Evolutionary conservation across 2,888 invertebrate genomes (phyloP).

Genomic region (Esperia sulphurella): DNA sequence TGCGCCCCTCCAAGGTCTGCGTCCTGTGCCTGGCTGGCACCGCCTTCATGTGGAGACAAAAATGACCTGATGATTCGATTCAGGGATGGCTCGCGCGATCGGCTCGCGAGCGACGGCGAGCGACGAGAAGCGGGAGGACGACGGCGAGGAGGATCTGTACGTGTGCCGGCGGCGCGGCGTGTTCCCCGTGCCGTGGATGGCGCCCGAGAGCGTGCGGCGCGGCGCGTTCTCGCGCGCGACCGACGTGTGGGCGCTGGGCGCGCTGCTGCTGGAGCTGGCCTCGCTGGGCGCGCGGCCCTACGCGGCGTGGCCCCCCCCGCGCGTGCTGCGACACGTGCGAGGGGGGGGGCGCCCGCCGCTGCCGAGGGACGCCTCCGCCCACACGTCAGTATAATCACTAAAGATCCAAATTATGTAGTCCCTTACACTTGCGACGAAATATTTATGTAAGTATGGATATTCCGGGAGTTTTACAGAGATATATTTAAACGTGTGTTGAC

Average conservation of each 20-base stretch:
- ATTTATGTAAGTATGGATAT: too few relatives aligned
- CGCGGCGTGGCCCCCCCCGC: slow-evolving; percentile 86
- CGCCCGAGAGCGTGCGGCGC: slow-evolving; percentile 89
- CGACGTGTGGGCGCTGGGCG: slow-evolving; percentile 94
- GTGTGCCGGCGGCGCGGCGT: slow-evolving; percentile 89
- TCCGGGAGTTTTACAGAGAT: too few relatives aligned
- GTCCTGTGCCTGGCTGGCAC: too few relatives aligned
- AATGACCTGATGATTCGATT: too few relatives aligned
- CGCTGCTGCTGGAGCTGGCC: slow-evolving; percentile 87
- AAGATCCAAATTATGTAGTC: too few relatives aligned
- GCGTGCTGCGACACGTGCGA: slow-evolving; percentile 79
- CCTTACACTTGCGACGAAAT: too few relatives aligned
- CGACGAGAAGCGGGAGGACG: slow-evolving; percentile 71
- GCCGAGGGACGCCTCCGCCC: slow-evolving; percentile 74
- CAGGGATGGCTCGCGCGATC: slow-evolving; percentile 55
- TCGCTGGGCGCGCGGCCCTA: slow-evolving; percentile 94
- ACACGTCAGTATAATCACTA: slow-evolving; percentile 36
- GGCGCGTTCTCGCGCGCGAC: slow-evolving; percentile 90
- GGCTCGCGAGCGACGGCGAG: slow-evolving; percentile 86
- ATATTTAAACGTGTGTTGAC: too few relatives aligned
- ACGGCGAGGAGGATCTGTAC: slow-evolving; percentile 60
- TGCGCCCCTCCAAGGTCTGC: too few relatives aligned
- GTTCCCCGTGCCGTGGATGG: slow-evolving; percentile 94
- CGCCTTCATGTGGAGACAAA: too few relatives aligned
- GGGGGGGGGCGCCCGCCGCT: slow-evolving; percentile 82